phyloP scores from a whole-genome alignment of 2,797 vertebrate genomes.

The Arrhamphus sclerolepis region DNA sequence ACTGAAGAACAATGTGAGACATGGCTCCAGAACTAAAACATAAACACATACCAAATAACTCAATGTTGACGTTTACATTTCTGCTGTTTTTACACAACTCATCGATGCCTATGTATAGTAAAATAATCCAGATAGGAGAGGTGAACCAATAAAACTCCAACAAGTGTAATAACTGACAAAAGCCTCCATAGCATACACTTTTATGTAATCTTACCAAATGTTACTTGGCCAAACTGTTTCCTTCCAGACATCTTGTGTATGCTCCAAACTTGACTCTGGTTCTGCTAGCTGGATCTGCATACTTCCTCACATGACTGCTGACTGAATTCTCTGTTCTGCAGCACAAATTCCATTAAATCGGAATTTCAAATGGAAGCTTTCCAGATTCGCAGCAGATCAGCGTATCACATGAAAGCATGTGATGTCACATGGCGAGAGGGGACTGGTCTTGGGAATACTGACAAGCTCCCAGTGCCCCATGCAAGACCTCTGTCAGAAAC shows the following conservation, averaged over 20 bases:
- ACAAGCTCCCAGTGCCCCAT: constrained; percentile 48
- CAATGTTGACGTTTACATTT: constrained; percentile 1
- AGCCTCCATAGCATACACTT: constrained; percentile 6
- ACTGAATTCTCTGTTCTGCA: constrained; percentile 76
- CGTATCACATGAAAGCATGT: constrained; percentile 87
- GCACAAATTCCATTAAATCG: constrained; percentile 82
- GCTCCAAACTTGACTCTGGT: constrained; percentile 50
- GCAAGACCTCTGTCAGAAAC: constrained; percentile 44
- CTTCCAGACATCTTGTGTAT: constrained; percentile 60
- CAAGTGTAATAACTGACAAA: neutral
- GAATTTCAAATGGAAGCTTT: constrained; percentile 82
- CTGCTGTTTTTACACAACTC: constrained; percentile 1
- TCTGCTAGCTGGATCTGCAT: constrained; percentile 60
- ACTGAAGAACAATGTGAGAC: constrained; percentile 1
- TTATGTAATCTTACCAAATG: constrained; percentile 58
- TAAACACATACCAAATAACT: constrained; percentile 7
- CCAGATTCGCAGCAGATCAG: constrained; percentile 80
- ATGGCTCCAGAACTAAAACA: neutral
- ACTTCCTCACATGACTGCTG: constrained; percentile 67
- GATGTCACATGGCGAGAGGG: constrained; percentile 80
- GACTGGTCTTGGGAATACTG: constrained; percentile 59
- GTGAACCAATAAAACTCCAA: neutral
- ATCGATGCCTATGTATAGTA: neutral
- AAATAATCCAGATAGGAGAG: neutral
- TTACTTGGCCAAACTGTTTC: constrained; percentile 36